Conservation (phyloP, 2,888 invertebrate genomes). For the Crocallis elinguaria region DNA sequence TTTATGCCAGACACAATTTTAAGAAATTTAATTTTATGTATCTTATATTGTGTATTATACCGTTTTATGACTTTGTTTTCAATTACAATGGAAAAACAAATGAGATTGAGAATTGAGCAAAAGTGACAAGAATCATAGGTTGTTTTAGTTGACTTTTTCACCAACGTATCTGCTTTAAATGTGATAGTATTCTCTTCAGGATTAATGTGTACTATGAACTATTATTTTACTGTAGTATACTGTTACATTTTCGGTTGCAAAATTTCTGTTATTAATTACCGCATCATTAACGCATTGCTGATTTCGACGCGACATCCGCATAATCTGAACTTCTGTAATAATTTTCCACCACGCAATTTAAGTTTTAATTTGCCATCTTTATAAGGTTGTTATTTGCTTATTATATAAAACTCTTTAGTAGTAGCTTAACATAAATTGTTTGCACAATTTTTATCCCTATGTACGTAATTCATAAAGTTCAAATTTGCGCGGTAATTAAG, state of each 20-base stretch:
- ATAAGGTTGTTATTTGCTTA: conserved; percentile 9
- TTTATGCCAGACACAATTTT: background rate
- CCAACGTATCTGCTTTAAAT: too few relatives aligned
- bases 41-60: too few relatives aligned
- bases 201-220: too few relatives aligned
- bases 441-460: conserved; percentile 24
- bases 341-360: background rate
- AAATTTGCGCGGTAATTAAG: background rate
- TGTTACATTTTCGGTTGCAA: conserved; percentile 17
- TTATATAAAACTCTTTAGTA: background rate
- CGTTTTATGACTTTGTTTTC: too few relatives aligned
- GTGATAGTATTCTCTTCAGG: too few relatives aligned
- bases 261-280: conserved; percentile 71
- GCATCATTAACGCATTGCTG: conserved; percentile 75
- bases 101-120: too few relatives aligned
- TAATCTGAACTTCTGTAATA: conserved; percentile 2
- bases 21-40: background rate
- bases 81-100: too few relatives aligned
- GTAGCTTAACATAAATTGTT: background rate
- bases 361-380: conserved; percentile 29
- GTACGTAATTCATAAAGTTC: background rate
- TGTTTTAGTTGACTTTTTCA: too few relatives aligned
- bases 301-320: conserved; percentile 63
- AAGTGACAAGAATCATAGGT: too few relatives aligned
- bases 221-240: background rate